phyloP scores from a whole-genome alignment of 1,140 invertebrate genomes.

The Ectropis grisescens region DNA sequence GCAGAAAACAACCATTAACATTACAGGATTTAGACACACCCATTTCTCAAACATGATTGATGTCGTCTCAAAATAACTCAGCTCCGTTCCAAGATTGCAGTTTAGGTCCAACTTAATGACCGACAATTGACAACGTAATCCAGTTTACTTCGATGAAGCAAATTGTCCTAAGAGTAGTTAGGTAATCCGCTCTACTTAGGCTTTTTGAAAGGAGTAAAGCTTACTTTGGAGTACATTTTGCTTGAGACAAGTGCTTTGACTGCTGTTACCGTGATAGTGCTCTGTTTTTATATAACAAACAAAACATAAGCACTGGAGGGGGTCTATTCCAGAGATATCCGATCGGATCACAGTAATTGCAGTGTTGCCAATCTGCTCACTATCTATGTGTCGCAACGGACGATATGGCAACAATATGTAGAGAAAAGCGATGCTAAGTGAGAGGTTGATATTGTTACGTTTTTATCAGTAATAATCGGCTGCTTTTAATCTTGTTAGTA shows the following conservation, averaged over 20 bases:
- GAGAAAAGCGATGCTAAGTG: constrained; percentile 42
- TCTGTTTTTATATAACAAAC: constrained; percentile 67
- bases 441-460: constrained; percentile 29
- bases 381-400: constrained; percentile 50
- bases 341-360: constrained; percentile 62
- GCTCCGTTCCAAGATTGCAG: no score
- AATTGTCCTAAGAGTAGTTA: constrained; percentile 18
- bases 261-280: constrained; percentile 47
- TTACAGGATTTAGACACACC: no score
- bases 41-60: no score
- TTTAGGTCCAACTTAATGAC: background rate
- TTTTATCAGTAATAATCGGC: constrained; percentile 19
- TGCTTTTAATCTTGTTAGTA: constrained; percentile 5
- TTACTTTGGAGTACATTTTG: constrained; percentile 25
- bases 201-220: constrained; percentile 14
- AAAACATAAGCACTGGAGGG: constrained; percentile 53
- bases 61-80: no score
- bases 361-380: constrained; percentile 57
- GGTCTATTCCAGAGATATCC: constrained; percentile 56
- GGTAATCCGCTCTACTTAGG: constrained; percentile 3
- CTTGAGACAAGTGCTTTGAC: constrained; percentile 45
- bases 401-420: constrained; percentile 48
- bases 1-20: constrained; percentile 1
- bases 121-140: constrained; percentile 11
- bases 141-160: constrained; percentile 6